Evolutionary conservation across 2,888 invertebrate species (phyloP), one percentile per base, ranked within the genome.

Genomic region (Rhodophaea formosa): DNA sequence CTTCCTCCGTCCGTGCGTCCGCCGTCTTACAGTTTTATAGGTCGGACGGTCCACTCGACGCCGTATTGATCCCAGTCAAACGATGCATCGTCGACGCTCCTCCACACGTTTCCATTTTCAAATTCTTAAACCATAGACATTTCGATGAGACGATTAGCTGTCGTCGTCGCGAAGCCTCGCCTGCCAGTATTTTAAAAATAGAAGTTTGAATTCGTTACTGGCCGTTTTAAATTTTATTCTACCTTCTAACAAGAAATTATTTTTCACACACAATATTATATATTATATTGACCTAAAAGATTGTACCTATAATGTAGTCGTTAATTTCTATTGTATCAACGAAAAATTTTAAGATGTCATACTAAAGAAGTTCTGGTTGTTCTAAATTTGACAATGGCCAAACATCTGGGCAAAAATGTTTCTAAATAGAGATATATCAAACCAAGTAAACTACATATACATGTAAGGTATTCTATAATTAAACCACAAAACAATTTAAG

Each of bases 21-120:
- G 60, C 66, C 71, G 71, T 77, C 80, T 78, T 75, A 75, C 76
- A 78, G 78, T 83, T 84, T 82, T 84, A 82, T 83, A 79, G 84
- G 84, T 83, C 84, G 79, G 61, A 59, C 61, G 63, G 69, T 64
- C 67, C 67, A 68, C 67, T 69, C 68, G 59, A 62, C 57, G 58
- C 55, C 57, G 15, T 71, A 73, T 73, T 66, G 72, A 73, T 68
- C 72, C 65, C 56, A 49, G 43, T 55, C 59, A 61, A 60, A 58
- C 60, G 53, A 58, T 53, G 61, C 62, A 51, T 51, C 51, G 51
- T 51, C 51, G 51, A 35, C 23, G 23, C 35, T 51, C 46, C 23
- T 46, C 51, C 51, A 51, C 51, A 51, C 51, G 51, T 51, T 51
- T 51, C 51, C 51, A 51, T 51, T 51, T 51, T 51, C 51, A 51